Conservation (phyloP, 2,888 invertebrate species). For the Hydriomena furcata region DNA sequence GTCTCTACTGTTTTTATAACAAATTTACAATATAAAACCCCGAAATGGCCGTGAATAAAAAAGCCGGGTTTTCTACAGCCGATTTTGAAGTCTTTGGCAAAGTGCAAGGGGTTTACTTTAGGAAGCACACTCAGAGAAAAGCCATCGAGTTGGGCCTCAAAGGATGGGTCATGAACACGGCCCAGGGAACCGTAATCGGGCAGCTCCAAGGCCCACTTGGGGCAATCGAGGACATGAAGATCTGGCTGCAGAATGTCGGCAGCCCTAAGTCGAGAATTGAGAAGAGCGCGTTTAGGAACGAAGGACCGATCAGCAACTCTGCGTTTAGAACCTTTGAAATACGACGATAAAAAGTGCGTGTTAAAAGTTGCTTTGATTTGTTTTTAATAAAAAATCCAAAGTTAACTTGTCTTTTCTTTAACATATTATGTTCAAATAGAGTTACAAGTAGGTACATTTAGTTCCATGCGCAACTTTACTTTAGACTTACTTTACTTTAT, state of each 20-base stretch:
- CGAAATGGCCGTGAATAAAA: conserved; percentile 42
- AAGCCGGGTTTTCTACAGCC: conserved; percentile 47
- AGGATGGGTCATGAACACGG: conserved; percentile 91
- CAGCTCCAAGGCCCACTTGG: conserved; percentile 84
- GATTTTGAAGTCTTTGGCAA: conserved; percentile 85
- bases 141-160: conserved; percentile 85
- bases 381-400: conserved; percentile 9
- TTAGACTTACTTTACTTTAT: too few relatives aligned
- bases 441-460: background rate
- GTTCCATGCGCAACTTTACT: too few relatives aligned
- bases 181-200: conserved; percentile 87
- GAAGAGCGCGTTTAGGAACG: conserved; percentile 86
- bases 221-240: conserved; percentile 85
- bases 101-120: conserved; percentile 84
- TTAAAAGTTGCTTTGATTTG: conserved; percentile 19
- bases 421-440: too few relatives aligned
- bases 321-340: conserved; percentile 76
- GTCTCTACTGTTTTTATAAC: conserved; percentile 1
- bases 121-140: conserved; percentile 86
- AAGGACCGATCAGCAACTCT: conserved; percentile 75
- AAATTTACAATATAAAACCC: conserved; percentile 3
- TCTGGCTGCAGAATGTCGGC: conserved; percentile 83
- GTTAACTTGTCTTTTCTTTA: background rate
- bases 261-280: conserved; percentile 88
- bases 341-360: conserved; percentile 51